Evolutionary conservation across 2,113 vertebrate genomes (phyloP).

Genomic region (Parotia lawesii): DNA sequence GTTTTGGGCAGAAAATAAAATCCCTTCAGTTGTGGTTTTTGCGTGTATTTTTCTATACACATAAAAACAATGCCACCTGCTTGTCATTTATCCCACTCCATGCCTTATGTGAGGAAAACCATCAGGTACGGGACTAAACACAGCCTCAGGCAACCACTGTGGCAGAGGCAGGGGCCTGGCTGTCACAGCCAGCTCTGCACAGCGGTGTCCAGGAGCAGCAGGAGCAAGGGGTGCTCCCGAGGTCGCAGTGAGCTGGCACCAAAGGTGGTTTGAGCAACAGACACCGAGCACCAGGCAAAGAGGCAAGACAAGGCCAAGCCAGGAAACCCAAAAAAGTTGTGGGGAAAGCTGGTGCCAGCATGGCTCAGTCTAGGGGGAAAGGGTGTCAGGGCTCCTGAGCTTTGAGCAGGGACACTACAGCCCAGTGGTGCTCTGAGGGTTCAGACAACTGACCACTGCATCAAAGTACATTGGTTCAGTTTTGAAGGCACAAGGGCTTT

Average conservation of each 20-base stretch:
- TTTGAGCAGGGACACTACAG: neutral
- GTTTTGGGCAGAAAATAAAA: neutral
- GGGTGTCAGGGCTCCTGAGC: neutral
- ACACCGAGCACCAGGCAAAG: neutral
- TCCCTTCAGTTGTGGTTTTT: neutral
- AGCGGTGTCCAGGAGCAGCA: rapidly evolving
- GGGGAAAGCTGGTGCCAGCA: neutral
- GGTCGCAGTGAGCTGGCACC: rapidly evolving
- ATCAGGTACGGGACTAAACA: neutral
- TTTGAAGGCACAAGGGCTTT: neutral
- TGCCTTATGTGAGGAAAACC: neutral
- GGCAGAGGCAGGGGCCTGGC: neutral
- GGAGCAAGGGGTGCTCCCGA: rapidly evolving
- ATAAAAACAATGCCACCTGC: neutral
- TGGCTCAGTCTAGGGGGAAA: rapidly evolving
- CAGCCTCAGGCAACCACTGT: neutral
- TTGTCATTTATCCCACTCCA: neutral
- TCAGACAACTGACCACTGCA: rapidly evolving
- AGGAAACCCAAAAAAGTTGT: neutral
- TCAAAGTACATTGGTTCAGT: neutral
- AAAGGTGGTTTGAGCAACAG: neutral
- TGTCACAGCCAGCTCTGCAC: neutral
- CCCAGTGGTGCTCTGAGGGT: neutral
- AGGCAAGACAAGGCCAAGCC: neutral
- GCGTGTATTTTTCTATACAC: neutral